Evolutionary conservation across 2,888 invertebrate genomes (phyloP).

Genomic region (Rotaria macrura): DNA sequence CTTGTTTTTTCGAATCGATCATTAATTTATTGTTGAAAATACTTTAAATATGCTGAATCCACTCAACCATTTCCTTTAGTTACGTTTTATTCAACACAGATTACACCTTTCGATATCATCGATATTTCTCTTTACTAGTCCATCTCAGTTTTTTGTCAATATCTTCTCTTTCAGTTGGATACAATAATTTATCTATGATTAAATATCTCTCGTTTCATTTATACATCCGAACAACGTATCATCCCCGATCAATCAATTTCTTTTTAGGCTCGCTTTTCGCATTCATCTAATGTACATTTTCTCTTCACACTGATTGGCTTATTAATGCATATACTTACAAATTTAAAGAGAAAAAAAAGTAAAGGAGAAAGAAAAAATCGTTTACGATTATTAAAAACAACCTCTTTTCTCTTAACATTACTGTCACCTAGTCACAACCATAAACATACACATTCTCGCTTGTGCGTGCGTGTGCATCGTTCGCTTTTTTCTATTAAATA

Average conservation of each 20-base stretch:
- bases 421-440: not conserved
- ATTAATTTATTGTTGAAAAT: too few species aligned
- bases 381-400: not conserved
- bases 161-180: not conserved
- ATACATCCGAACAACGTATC: not conserved
- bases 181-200: not conserved
- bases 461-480: not conserved
- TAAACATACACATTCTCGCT: not conserved
- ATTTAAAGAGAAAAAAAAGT: not conserved
- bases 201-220: not conserved
- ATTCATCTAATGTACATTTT: not conserved
- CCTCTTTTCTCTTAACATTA: not conserved
- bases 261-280: not conserved
- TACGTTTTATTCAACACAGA: not conserved
- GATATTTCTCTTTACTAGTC: not conserved
- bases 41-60: not conserved
- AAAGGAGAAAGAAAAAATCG: not conserved
- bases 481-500: slow-evolving; percentile 8
- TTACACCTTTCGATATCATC: not conserved
- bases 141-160: not conserved
- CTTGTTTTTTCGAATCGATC: too few species aligned
- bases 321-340: not conserved
- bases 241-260: slow-evolving; percentile 7
- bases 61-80: not conserved
- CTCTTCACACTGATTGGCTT: not conserved